phyloP scores from a whole-genome alignment of 2,797 vertebrate genomes.

The Alfaro cultratus region DNA sequence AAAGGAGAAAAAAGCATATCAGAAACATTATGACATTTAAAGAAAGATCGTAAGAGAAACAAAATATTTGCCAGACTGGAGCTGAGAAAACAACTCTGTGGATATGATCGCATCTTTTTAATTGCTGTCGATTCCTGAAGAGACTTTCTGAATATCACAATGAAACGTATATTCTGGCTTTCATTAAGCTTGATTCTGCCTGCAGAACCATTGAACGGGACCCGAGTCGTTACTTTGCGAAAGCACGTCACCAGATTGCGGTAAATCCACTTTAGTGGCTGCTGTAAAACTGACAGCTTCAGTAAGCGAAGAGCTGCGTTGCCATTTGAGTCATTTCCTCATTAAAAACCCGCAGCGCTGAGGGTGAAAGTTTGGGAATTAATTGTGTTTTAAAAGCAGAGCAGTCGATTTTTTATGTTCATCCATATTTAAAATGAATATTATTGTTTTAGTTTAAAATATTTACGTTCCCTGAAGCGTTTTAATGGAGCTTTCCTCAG shows the following conservation, averaged over 20 bases:
- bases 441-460: not conserved
- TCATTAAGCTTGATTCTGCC: not conserved
- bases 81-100: not conserved
- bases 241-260: conserved; percentile 35
- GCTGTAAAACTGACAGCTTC: conserved; percentile 38
- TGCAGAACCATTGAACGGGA: conserved; percentile 19
- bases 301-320: conserved; percentile 52
- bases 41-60: not conserved
- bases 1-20: not conserved
- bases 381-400: not conserved
- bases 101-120: not conserved
- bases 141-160: not conserved
- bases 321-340: conserved; percentile 18
- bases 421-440: not conserved
- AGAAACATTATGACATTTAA: not conserved
- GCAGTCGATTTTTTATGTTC: not conserved
- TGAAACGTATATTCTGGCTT: not conserved
- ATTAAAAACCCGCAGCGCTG: conserved; percentile 17
- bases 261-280: conserved; percentile 50
- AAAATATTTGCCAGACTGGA: not conserved
- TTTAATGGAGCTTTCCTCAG: conserved; percentile 30
- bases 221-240: conserved; percentile 16
- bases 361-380: not conserved
- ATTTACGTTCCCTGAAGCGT: not conserved
- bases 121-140: not conserved